phyloP scores from a whole-genome alignment of 2,888 invertebrate genomes.

The Agrilus cyanescens region DNA sequence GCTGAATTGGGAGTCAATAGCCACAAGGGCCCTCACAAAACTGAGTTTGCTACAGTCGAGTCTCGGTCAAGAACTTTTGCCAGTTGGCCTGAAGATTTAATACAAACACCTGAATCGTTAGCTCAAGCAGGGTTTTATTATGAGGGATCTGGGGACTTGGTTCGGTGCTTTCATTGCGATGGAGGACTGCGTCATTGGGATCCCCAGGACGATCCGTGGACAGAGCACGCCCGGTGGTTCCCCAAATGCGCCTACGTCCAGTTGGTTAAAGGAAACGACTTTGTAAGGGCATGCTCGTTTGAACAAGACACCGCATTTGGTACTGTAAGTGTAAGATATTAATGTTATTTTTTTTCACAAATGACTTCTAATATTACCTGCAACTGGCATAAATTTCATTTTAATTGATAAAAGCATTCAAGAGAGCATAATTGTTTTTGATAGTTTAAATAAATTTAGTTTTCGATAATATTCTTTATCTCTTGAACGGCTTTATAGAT shows the following conservation, averaged over 20 bases:
- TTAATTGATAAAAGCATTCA: no score
- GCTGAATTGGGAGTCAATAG: conserved; percentile 47
- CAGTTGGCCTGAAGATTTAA: conserved; percentile 65
- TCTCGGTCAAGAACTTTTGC: conserved; percentile 56
- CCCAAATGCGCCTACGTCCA: conserved; percentile 75
- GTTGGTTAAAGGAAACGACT: conserved; percentile 70
- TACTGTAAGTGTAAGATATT: not conserved
- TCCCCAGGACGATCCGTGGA: conserved; percentile 81
- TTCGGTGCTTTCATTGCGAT: conserved; percentile 90
- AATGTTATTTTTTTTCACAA: no score
- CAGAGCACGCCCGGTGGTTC: conserved; percentile 90
- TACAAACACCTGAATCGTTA: conserved; percentile 63
- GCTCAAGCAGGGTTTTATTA: conserved; percentile 87
- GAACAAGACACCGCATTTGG: conserved; percentile 10
- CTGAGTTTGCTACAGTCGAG: conserved; percentile 56
- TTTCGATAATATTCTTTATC: no score
- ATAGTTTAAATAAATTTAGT: no score
- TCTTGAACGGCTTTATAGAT: no score
- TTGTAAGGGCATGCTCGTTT: conserved; percentile 45
- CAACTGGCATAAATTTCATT: no score
- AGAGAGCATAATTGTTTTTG: no score
- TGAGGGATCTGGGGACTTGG: conserved; percentile 59
- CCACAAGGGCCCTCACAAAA: conserved; percentile 50
- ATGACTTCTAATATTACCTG: no score
- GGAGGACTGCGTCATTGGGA: conserved; percentile 88